Evolutionary conservation across 2,797 vertebrate genomes (phyloP).

Genomic region (Ibycter americanus): DNA sequence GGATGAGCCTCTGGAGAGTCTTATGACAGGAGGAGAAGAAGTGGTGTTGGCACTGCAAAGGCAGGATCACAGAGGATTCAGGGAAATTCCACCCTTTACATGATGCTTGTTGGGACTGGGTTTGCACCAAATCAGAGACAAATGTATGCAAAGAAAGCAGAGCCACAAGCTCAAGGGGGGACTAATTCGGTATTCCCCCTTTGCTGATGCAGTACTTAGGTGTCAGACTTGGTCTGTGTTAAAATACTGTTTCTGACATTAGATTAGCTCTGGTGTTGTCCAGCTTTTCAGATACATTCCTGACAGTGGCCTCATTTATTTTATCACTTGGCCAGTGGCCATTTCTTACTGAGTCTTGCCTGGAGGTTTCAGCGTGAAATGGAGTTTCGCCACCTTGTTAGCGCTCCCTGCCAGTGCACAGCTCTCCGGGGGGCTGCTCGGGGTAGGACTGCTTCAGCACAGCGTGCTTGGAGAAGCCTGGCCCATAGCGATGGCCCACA

Average conservation of each 20-base stretch:
- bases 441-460: neutral
- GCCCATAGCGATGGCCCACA: no score
- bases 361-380: neutral
- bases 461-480: neutral
- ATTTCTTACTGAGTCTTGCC: neutral
- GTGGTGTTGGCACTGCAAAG: neutral
- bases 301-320: neutral
- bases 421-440: neutral
- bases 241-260: neutral
- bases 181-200: neutral
- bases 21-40: neutral
- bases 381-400: neutral
- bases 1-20: neutral
- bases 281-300: slow-evolving; percentile 5
- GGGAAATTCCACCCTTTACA: neutral
- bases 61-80: neutral
- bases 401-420: neutral
- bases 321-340: neutral
- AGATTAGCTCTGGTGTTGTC: neutral
- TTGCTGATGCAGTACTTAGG: neutral
- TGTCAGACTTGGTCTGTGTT: neutral
- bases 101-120: neutral
- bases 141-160: neutral
- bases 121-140: neutral
- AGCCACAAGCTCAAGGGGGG: neutral